Conservation (phyloP, 2,888 invertebrate genomes). For the Linnaemya tessellans region DNA sequence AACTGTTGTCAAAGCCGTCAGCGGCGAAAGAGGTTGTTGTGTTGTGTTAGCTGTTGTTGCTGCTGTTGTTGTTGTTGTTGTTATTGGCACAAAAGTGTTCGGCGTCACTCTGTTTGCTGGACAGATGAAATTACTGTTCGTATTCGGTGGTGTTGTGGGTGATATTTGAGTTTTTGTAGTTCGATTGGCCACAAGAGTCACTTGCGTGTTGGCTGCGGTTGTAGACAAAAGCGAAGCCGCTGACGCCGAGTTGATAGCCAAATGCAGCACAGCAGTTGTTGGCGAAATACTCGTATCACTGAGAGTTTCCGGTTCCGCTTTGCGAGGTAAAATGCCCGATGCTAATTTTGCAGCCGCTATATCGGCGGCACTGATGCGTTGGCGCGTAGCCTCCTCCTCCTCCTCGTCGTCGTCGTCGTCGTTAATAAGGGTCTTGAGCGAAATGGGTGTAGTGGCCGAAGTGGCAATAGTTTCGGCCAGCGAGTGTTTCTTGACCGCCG, state of each 20-base stretch:
- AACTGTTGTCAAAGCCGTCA: slow-evolving; percentile 66
- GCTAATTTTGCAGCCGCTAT: slow-evolving; percentile 80
- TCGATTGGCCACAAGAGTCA: slow-evolving; percentile 58
- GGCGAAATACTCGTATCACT: slow-evolving; percentile 81
- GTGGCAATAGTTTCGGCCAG: slow-evolving; percentile 80
- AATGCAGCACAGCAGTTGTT: slow-evolving; percentile 77
- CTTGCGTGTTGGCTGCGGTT: slow-evolving; percentile 46
- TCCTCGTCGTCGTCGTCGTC: slow-evolving; percentile 81
- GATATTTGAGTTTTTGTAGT: slow-evolving; percentile 71
- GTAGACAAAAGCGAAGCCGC: slow-evolving; percentile 60
- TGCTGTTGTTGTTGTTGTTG: slow-evolving; percentile 43
- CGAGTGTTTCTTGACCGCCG: slow-evolving; percentile 78
- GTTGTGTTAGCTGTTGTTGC: slow-evolving; percentile 45
- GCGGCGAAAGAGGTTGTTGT: slow-evolving; percentile 13
- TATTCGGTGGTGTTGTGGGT: slow-evolving; percentile 65
- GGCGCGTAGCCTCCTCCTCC: slow-evolving; percentile 77
- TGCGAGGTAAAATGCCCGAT: slow-evolving; percentile 79
- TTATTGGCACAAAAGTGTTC: slow-evolving; percentile 38
- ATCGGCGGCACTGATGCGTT: slow-evolving; percentile 78
- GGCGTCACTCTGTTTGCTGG: slow-evolving; percentile 3
- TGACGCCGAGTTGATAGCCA: slow-evolving; percentile 71
- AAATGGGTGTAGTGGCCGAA: slow-evolving; percentile 80
- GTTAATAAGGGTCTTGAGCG: slow-evolving; percentile 80
- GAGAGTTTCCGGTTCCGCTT: slow-evolving; percentile 80
- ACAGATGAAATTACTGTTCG: slow-evolving; percentile 37